Conservation (phyloP, 2,888 invertebrate species). For the Iselma pallidipennis region DNA sequence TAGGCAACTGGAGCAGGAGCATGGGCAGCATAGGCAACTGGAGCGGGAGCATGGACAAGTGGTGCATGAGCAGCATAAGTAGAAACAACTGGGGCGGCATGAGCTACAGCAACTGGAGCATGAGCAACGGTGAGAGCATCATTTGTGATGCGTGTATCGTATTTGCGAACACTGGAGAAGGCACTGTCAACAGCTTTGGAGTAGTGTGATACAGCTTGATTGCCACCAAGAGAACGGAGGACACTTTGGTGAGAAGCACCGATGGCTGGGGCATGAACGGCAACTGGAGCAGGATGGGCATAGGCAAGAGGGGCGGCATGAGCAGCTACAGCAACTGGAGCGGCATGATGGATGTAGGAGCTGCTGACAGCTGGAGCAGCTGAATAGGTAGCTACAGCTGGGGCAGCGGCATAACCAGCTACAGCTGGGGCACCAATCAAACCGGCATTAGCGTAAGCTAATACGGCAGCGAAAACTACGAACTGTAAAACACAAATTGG, state of each 20-base stretch:
- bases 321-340: slow-evolving; percentile 29
- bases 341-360: slow-evolving; percentile 30
- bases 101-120: slow-evolving; percentile 53
- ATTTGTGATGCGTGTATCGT: slow-evolving; percentile 63
- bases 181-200: slow-evolving; percentile 65
- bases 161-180: slow-evolving; percentile 64
- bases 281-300: slow-evolving; percentile 48
- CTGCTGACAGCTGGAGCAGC: slow-evolving; percentile 51
- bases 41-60: slow-evolving; percentile 39
- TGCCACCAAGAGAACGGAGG: slow-evolving; percentile 61
- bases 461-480: slow-evolving; percentile 61
- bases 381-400: slow-evolving; percentile 44
- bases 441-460: slow-evolving; percentile 66
- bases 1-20: slow-evolving; percentile 35
- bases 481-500: slow-evolving; percentile 51
- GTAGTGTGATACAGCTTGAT: slow-evolving; percentile 58
- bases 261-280: slow-evolving; percentile 47
- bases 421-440: slow-evolving; percentile 49
- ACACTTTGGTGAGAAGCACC: slow-evolving; percentile 62
- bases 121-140: slow-evolving; percentile 59
- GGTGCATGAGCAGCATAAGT: slow-evolving; percentile 45
- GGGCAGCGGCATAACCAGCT: slow-evolving; percentile 47
- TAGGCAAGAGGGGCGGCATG: slow-evolving; percentile 47
- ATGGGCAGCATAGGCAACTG: slow-evolving; percentile 38
- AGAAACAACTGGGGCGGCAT: slow-evolving; percentile 36